Base-by-base conservation (phyloP, 1,140 invertebrate genomes). In the Sitophilus oryzae region DNA sequence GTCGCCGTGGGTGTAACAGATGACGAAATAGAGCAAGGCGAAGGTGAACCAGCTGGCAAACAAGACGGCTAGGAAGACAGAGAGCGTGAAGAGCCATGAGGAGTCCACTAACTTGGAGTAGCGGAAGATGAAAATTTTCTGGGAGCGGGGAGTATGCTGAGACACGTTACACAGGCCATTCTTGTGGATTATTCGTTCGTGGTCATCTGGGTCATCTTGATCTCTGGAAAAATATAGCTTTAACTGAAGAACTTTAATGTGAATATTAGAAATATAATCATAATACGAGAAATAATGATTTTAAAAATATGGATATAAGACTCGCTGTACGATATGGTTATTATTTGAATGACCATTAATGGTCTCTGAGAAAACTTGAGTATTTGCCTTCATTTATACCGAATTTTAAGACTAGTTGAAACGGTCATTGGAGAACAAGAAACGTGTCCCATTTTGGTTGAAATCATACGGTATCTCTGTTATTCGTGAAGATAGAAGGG, bases 121-220 rank as follows among this genome's bases (percentile, higher is more conserved):
- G 63, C 88, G 82, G 63, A 89, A 86, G 69, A 88, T 84, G 15
- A 96, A 74, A 8, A 88, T 71, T 5, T 86, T 78, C 6, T 91
- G 77, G 62, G 79, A 79, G 62, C 91, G 86, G 9, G 89, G 87
- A 51, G 95, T 84, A 62, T 88, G 83, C 11, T 85, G 86, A 36
- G 88, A 79, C 18, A 96, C 86, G 73, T 98, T 98, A 70, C 91
- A 93, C 59, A 93, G 91, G 4, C 94, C 94, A 76, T 91, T 95
- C 75, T 97, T 96, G n/a, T 30, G 3, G 10, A 56, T 49, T 16
- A 56, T 35, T n/a, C 53, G 16, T 9, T 38, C 10, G 22, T 56
- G 40, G 15, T 49, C 35, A 23, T 52, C 20, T 45, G n/a, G n/a
- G n/a, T 43, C 43, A 2, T 11, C 11, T 25, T 43, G 18, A 6